Percentiles rank a stretch among this genome's conserved stretches.
These are phyloP conservation scores for Oreortyx pictus DNA, from an alignment of 2,797 vertebrate species.

Conservation along the genomic window DNA sequence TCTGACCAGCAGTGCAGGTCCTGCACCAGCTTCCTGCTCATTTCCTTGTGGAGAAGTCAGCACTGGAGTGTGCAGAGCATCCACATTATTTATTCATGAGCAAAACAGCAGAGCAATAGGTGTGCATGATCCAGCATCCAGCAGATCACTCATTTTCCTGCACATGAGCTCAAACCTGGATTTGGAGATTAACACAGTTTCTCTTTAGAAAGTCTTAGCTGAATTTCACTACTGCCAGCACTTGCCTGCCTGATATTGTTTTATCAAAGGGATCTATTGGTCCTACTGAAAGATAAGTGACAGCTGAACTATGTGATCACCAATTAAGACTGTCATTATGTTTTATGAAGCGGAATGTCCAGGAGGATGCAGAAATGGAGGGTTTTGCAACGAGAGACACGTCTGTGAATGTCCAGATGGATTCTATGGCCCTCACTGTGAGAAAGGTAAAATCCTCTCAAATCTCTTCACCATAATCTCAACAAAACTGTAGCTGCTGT, in stretches of 20 bases:
- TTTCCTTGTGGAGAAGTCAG: background rate
- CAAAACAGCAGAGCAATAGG: background rate
- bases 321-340: conserved; percentile 35
- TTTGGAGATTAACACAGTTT: background rate
- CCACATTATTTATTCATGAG: background rate
- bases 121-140: background rate
- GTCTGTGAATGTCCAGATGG: conserved; percentile 90
- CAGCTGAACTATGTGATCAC: background rate
- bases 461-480: background rate
- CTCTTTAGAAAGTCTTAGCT: background rate
- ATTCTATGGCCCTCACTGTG: conserved; percentile 90
- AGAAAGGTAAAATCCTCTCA: conserved; percentile 84
- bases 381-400: conserved; percentile 87
- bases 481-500: background rate
- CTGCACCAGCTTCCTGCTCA: background rate
- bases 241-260: background rate
- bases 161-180: background rate
- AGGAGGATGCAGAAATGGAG: conserved; percentile 89
- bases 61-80: background rate
- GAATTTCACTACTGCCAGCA: background rate
- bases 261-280: background rate
- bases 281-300: background rate
- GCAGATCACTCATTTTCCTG: accelerated
- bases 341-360: conserved; percentile 88
- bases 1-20: background rate